A percentile compares a stretch with the other conserved stretches of the same genome.
These are phyloP conservation scores for Micoletzkya japonica DNA, from an alignment of 2,888 invertebrate genomes.

Conservation along the genomic window DNA sequence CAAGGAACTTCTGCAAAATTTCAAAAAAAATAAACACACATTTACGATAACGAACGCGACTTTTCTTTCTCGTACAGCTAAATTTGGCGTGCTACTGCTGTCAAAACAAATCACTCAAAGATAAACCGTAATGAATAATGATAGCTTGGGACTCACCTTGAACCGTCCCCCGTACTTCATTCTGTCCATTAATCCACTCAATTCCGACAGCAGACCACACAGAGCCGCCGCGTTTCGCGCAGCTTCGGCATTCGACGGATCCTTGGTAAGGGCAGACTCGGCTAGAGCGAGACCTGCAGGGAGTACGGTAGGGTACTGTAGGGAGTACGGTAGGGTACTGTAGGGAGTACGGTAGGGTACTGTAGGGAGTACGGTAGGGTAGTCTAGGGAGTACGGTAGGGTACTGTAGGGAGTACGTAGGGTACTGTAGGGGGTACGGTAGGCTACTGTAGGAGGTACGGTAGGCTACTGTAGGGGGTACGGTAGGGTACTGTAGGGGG, in stretches of 20 bases:
- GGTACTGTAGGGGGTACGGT: neutral
- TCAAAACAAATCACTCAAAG: no score
- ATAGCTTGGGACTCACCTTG: conserved; percentile 10
- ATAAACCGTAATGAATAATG: no score
- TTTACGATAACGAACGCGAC: no score
- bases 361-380: neutral
- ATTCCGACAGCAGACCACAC: conserved; percentile 10
- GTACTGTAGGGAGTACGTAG: no score
- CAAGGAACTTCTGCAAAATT: no score
- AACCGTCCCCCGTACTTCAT: conserved; percentile 16
- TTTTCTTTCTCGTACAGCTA: no score
- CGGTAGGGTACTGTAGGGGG: no score
- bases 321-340: neutral
- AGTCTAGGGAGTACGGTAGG: no score
- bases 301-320: neutral
- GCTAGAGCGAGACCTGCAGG: conserved; percentile 10
- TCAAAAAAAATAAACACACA: no score
- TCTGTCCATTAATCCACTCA: neutral
- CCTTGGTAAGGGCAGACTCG: conserved; percentile 10
- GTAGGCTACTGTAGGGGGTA: neutral
- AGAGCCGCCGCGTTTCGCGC: conserved; percentile 8
- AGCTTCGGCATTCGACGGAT: conserved; percentile 7
- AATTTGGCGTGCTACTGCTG: no score
- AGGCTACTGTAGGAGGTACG: neutral
- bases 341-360: neutral